Evolutionary conservation across 2,113 vertebrate genomes (phyloP), one percentile per base, ranked within the genome.

Genomic region (Semicossyphus pulcher): DNA sequence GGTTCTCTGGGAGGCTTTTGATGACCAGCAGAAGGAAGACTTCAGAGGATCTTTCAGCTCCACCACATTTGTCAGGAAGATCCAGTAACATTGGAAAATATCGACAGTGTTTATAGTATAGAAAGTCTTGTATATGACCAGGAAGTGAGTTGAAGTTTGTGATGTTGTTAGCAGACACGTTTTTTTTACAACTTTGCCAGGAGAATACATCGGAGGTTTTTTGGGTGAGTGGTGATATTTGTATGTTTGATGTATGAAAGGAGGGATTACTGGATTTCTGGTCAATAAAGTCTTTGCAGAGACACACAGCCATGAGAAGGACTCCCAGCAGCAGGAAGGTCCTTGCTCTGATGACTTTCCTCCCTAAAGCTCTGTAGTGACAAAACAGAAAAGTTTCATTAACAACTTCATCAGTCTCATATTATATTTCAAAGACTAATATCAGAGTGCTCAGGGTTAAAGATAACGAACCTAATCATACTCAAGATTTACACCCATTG

Each of bases 1-100:
- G 94, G 79, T 96, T 95, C 1, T 0, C 3, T 0, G 95, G 95
- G 0, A 91, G 88, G 0, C 93, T 96, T 84, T 96, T 97, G 69
- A 97, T 91, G 36, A 91, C 95, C 28, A 96, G 79, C 2, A 96
- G 92, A 56, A 97, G 89, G 10, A 44, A 44, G 41, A 44, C 41
- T n/a, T 20, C 41, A n/a, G 41, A 44, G 18, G 41, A 44, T 44
- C 2, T 16, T 9, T n/a, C 41, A 44, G 6, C 7, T 18, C 41
- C 41, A 2, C 41, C 41, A 42, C 41, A 42, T 42, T 42, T 42
- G 41, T 42, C 16, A 42, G 41, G 41, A n/a, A n/a, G 41, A 18
- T 42, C 41, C 41, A 42, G 41, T 8, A 42, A 4, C 18, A 42
- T 42, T 16, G 41, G 41, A 18, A 42, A 42, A 42, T 42, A 2